Percentiles rank a stretch among this genome's conserved stretches.
Conservation (phyloP, 2,113 vertebrate genomes). For the Leptobrachium ailaonicum region DNA sequence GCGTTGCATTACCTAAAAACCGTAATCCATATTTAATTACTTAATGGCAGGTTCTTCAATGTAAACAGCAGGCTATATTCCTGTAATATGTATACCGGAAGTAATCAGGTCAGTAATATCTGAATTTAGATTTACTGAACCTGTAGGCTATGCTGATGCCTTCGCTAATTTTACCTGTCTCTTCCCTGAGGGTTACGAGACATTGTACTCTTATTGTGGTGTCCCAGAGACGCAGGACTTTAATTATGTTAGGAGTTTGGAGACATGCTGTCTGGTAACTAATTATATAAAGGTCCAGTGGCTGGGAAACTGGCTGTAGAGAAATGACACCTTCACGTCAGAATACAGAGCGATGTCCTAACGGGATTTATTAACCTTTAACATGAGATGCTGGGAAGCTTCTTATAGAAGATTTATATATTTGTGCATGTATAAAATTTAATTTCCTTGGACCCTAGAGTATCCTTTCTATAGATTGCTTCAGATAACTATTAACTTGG, state of each 20-base stretch:
- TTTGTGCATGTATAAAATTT: too few species aligned
- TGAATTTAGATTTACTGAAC: not conserved
- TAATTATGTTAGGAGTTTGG: conserved; percentile 2
- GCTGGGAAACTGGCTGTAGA: not conserved
- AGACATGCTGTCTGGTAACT: not conserved
- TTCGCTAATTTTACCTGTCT: not conserved
- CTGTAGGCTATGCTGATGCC: not conserved
- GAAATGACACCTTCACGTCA: not conserved
- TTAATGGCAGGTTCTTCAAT: too few species aligned
- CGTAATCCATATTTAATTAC: too few species aligned
- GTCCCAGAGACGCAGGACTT: not conserved
- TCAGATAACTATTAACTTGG: too few species aligned
- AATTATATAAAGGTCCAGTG: not conserved
- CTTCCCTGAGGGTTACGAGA: not conserved
- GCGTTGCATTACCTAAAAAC: too few species aligned
- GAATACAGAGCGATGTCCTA: not conserved
- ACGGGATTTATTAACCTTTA: not conserved
- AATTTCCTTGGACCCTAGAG: too few species aligned
- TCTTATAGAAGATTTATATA: too few species aligned
- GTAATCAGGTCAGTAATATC: not conserved
- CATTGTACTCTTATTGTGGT: not conserved
- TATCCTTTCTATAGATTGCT: too few species aligned
- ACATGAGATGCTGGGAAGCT: not conserved
- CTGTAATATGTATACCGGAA: not conserved
- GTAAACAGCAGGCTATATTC: too few species aligned